These are phyloP conservation scores for Dipodomys stephensi DNA, from an alignment of 2,113 vertebrate species.

Conservation along the genomic window DNA sequence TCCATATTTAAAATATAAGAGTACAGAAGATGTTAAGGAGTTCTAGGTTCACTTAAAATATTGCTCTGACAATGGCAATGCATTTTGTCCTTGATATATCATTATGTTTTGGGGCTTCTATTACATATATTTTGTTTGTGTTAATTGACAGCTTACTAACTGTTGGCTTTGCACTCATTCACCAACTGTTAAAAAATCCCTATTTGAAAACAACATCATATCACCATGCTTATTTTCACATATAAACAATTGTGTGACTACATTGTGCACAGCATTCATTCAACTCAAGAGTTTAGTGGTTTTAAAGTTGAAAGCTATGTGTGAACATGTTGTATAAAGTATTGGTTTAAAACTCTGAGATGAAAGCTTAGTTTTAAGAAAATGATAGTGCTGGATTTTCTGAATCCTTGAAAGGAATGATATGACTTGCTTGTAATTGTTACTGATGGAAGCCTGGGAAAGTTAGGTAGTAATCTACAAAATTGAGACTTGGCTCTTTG, in stretches of 20 bases:
- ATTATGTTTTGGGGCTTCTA: not conserved
- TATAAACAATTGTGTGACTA: constrained; percentile 17
- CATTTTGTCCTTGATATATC: constrained; percentile 43
- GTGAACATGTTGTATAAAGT: not conserved
- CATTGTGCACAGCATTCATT: not conserved
- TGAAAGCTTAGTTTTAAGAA: not conserved
- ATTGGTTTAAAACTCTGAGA: not conserved
- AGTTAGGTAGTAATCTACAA: not conserved
- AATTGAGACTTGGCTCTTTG: not conserved
- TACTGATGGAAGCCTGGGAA: not conserved
- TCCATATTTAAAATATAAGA: not conserved
- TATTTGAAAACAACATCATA: constrained; percentile 8
- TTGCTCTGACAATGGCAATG: not conserved
- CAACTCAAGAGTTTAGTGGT: not conserved
- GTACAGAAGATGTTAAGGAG: not conserved
- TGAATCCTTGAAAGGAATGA: not conserved
- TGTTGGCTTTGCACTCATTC: not conserved
- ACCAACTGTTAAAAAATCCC: not conserved
- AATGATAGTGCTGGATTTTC: not conserved
- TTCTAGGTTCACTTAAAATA: constrained; percentile 30
- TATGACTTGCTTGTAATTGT: not conserved
- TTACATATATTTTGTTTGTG: constrained; percentile 1
- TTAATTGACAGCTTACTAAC: constrained; percentile 38
- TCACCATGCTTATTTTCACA: constrained; percentile 3
- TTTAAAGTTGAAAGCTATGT: constrained; percentile 28